Base-by-base conservation (phyloP, 1,140 invertebrate species). In the Macrocentrus cingulum region DNA sequence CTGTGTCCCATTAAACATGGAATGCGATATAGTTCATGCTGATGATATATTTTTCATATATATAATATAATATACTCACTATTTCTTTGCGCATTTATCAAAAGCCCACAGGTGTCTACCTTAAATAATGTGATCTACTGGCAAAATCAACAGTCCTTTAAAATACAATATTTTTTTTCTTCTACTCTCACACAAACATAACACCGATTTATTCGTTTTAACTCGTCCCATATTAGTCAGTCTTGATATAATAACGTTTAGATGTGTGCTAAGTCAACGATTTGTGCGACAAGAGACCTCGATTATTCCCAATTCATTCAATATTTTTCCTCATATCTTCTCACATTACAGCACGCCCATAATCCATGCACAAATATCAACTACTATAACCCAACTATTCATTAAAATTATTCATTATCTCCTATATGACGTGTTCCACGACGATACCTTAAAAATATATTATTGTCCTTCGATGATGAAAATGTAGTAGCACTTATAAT, bases 381-480 rank as follows among this genome's bases (percentile, higher is more conserved):
- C 25, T 4, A 5, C 25, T 29, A 5, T 29, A 29, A 29, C 9
- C 9, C 25, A 29, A 29, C 25, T 29, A 29, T 29, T 5, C 9
- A 5, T 29, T 9, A 29, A 29, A 56, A 37, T 22, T 29, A 18
- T 56, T 25, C 16, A 45, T 41, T 39, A 56, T 49, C 11, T n/a
- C n/a, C n/a, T 49, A n/a, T 48, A 39, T 39, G 11, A n/a, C 36
- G 36, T 13, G 36, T 39, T 39, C 4, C 36, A 13, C 36, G 36
- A 39, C 29, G 45, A 22, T 65, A 56, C 64, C 76, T 80, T 80
- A 80, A 75, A 76, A 76, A 74, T 80, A 80, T 69, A 80, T 80
- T 80, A 80, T 80, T 80, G 77, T 80, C 77, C 70, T 79, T 79
- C 66, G n/a, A n/a, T n/a, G 67, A 78, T 76, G 73, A 71, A 76